These are phyloP conservation scores for Rhinatrema bivittatum DNA, from an alignment of 2,797 vertebrate species.

Conservation along the genomic window DNA sequence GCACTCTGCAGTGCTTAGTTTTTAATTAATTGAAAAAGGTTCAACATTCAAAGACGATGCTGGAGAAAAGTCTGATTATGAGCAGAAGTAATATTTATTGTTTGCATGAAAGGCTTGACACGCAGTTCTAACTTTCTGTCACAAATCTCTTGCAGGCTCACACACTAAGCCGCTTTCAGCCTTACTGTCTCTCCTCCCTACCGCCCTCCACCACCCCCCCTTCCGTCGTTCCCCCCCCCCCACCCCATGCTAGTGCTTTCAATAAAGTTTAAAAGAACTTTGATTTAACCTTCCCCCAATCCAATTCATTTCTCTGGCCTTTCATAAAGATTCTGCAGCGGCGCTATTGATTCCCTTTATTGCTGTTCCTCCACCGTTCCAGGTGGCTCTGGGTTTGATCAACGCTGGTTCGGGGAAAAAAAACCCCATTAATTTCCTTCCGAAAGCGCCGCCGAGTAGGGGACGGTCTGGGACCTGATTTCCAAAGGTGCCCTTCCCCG, in stretches of 20 bases:
- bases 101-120: conserved; percentile 67
- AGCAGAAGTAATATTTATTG: conserved; percentile 75
- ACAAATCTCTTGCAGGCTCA: conserved; percentile 43
- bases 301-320: too few species aligned
- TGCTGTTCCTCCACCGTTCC: too few species aligned
- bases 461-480: too few species aligned
- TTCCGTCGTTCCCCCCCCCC: too few species aligned
- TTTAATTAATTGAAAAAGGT: conserved; percentile 95
- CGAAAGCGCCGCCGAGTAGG: too few species aligned
- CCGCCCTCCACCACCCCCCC: too few species aligned
- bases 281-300: conserved; percentile 3
- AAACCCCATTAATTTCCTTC: too few species aligned
- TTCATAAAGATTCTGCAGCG: too few species aligned
- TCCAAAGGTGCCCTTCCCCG: too few species aligned
- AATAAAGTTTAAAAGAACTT: conserved; percentile 7
- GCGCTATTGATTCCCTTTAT: too few species aligned
- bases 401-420: too few species aligned
- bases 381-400: too few species aligned
- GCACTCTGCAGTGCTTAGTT: conserved; percentile 76
- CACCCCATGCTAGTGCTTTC: conserved; percentile 7
- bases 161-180: conserved; percentile 43
- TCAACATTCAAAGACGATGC: conserved; percentile 75
- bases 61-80: conserved; percentile 68
- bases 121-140: conserved; percentile 61
- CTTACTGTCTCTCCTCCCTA: conserved; percentile 31